Evolutionary conservation across 2,888 invertebrate species (phyloP).

Genomic region (Megamerina dolium): DNA sequence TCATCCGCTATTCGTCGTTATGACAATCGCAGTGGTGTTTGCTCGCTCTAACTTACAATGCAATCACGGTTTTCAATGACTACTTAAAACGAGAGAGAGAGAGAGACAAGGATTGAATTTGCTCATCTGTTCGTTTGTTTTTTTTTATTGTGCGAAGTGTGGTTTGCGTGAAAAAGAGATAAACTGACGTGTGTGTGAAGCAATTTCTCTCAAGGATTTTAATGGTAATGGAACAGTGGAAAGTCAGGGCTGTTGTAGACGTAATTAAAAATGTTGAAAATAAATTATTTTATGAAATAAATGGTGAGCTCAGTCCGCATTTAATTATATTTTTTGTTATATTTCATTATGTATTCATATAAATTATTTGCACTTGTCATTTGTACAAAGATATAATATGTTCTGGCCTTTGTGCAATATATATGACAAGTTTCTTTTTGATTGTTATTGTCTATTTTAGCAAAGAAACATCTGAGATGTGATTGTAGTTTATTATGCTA

Average conservation of each 20-base stretch:
- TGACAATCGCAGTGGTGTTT: slow-evolving; percentile 5
- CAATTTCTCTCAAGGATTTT: slow-evolving; percentile 3
- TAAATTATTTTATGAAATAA: neutral
- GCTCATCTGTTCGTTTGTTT: slow-evolving; percentile 14
- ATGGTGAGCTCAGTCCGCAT: neutral
- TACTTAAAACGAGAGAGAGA: slow-evolving; percentile 1
- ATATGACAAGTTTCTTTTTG: too few species aligned
- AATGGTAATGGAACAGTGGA: slow-evolving; percentile 6
- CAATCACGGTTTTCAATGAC: neutral
- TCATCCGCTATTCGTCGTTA: neutral
- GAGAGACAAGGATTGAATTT: neutral
- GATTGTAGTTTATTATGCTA: too few species aligned
- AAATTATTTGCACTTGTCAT: too few species aligned
- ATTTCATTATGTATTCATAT: too few species aligned
- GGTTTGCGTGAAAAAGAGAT: slow-evolving; percentile 4
- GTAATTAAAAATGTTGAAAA: neutral
- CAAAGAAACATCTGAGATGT: too few species aligned
- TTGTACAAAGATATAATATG: too few species aligned
- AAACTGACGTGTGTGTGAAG: slow-evolving; percentile 1
- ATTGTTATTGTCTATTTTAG: too few species aligned
- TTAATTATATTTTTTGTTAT: too few species aligned
- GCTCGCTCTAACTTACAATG: slow-evolving; percentile 4
- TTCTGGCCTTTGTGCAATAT: too few species aligned
- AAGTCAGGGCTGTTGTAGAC: neutral
- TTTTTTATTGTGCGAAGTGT: slow-evolving; percentile 6